These are phyloP conservation scores for Hippopotamus amphibius DNA, from an alignment of 2,113 vertebrate species.

Conservation along the genomic window DNA sequence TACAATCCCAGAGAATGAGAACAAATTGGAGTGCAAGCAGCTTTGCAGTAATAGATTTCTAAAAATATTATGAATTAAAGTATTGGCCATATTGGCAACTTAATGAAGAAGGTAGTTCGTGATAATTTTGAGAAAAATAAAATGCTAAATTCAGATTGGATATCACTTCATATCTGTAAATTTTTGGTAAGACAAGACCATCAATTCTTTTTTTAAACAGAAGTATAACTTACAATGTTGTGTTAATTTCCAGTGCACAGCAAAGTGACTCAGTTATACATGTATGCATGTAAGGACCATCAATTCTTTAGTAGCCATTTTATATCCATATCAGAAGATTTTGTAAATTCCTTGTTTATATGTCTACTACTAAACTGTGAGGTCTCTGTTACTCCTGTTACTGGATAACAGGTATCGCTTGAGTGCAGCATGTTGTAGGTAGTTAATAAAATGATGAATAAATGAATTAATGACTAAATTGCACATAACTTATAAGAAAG, in stretches of 20 bases:
- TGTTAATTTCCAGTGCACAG: no score
- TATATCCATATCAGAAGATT: not conserved
- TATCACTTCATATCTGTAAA: not conserved
- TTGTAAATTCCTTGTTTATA: not conserved
- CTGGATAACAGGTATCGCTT: not conserved
- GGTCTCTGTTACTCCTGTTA: not conserved
- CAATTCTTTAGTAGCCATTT: not conserved
- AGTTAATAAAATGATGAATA: conserved; percentile 17
- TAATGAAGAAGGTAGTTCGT: conserved; percentile 7
- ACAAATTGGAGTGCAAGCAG: not conserved
- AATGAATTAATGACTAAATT: conserved; percentile 5
- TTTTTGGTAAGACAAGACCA: not conserved
- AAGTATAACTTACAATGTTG: no score
- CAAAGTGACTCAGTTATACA: no score
- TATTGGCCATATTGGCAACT: not conserved
- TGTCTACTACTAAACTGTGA: not conserved
- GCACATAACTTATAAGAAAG: conserved; percentile 11
- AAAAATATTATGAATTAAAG: not conserved
- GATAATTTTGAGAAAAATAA: not conserved
- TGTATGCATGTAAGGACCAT: no score
- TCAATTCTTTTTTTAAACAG: no score
- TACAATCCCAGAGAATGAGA: not conserved
- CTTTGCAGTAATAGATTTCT: not conserved
- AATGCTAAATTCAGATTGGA: not conserved
- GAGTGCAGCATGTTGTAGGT: not conserved